Conservation (phyloP, 2,113 vertebrate species). For the Spermophilus dauricus region DNA sequence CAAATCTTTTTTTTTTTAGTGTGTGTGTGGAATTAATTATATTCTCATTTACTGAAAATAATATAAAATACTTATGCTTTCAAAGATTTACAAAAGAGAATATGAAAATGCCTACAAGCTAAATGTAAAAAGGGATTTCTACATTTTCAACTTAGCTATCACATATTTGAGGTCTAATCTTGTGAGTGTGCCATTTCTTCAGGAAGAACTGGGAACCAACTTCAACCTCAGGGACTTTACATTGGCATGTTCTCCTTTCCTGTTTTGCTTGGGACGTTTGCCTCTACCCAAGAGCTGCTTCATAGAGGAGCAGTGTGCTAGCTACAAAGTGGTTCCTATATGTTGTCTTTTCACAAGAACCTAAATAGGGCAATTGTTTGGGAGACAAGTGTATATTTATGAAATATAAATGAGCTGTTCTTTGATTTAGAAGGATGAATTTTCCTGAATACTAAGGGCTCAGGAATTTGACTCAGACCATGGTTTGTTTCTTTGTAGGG, state of each 20-base stretch:
- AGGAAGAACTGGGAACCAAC: background rate
- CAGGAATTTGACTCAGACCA: constrained; percentile 15
- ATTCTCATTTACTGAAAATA: background rate
- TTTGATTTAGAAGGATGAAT: constrained; percentile 7
- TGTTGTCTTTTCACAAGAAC: constrained; percentile 12
- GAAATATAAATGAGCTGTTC: background rate
- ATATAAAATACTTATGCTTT: background rate
- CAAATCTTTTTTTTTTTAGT: background rate
- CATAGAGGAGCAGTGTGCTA: background rate
- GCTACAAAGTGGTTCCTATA: background rate
- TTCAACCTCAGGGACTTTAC: background rate
- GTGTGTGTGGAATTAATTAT: background rate
- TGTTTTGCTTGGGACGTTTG: background rate
- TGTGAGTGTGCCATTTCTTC: background rate
- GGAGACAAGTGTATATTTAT: background rate
- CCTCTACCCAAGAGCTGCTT: background rate
- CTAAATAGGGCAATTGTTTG: background rate
- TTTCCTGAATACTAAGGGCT: background rate
- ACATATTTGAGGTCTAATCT: background rate
- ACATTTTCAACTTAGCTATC: background rate
- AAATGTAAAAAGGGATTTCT: background rate
- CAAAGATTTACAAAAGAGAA: background rate
- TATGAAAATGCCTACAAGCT: background rate
- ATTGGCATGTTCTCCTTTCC: background rate
- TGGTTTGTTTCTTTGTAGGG: constrained; percentile 89